Evolutionary conservation across 2,888 invertebrate genomes (phyloP), one percentile per base, ranked within the genome.

Genomic region (Hirtodrosophila histrioides): DNA sequence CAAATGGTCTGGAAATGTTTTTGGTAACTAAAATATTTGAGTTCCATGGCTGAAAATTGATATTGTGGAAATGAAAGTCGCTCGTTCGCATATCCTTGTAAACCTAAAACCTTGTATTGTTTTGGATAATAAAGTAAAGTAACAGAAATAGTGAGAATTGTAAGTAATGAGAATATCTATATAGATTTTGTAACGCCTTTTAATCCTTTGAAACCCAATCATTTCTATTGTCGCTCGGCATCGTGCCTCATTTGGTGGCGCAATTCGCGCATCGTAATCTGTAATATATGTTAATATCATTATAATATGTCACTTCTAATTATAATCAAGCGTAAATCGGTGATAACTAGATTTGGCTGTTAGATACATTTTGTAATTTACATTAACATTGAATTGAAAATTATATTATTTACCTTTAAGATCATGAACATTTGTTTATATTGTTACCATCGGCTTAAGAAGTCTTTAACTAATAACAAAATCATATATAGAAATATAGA

Each of bases 181-280:
- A 7, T 31, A 7, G 31, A 31, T 7, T 7, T 31, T 31, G 8
- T 2, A 31, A 31, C 31, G 31, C 31, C 3, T 31, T 3, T 31
- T 4, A 31, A 31, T 31, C 31, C 31, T 31, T 31, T 7, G 8
- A 31, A 31, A 31, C 4, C 6, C 7, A 31, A 8, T 3, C 2
- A 31, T 36, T 17, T 41, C 9, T 9, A 36, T 48, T 33, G 10
- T 35, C 41, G 10, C 11, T 69, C 57, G 27, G 12, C 46, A 0
- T 74, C 69, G 23, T 69, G 69, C 24, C 76, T 63, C 73, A 78
- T 70, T 78, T 81, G 81, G 12, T 74, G 71, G 46, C 82, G 82
- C 49, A 82, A 63, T 54, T 82, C 85, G 37, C 85, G 85, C 82
- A 85, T 85, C 10, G 85, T 82, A 5, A 82, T 77, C 82, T 82